These are phyloP conservation scores for Drosophila varians DNA, from an alignment of 1,140 invertebrate species.

Conservation along the genomic window DNA sequence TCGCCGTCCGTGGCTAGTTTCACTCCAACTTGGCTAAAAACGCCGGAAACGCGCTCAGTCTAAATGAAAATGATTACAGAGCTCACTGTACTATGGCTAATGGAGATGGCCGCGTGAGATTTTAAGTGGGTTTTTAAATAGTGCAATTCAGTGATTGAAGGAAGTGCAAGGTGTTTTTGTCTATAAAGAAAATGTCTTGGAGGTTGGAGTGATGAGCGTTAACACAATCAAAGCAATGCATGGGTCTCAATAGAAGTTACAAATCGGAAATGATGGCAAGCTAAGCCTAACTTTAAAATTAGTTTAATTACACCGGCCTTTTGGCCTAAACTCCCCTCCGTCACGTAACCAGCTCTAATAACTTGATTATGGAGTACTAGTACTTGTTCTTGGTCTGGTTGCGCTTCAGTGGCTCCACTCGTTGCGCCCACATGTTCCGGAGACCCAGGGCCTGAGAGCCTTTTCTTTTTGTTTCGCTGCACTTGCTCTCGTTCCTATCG, in stretches of 20 bases:
- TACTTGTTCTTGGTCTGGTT: conserved; percentile 61
- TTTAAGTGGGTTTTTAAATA: conserved; percentile 1
- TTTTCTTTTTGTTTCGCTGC: conserved; percentile 15
- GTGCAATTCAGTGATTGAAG: conserved; percentile 1
- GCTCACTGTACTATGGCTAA: conserved; percentile 28
- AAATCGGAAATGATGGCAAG: background rate
- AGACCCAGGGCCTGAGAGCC: conserved; percentile 5
- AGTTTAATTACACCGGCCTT: conserved; percentile 20
- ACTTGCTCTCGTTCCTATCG: conserved; percentile 57
- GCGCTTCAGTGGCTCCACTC: conserved; percentile 56
- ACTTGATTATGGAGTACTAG: conserved; percentile 45
- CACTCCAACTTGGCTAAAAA: conserved; percentile 37
- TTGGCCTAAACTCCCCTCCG: background rate
- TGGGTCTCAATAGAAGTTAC: background rate
- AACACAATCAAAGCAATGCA: background rate
- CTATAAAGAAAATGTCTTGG: background rate
- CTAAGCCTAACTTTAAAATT: background rate
- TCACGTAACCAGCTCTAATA: conserved; percentile 24
- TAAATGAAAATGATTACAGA: conserved; percentile 51
- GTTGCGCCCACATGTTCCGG: conserved; percentile 57
- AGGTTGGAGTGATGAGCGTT: background rate
- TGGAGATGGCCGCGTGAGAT: conserved; percentile 32
- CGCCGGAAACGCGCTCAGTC: conserved; percentile 58
- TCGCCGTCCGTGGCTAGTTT: conserved; percentile 28
- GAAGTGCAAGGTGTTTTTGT: background rate